These are phyloP conservation scores for Chunga burmeisteri DNA, from an alignment of 2,113 vertebrate genomes.

Conservation along the genomic window DNA sequence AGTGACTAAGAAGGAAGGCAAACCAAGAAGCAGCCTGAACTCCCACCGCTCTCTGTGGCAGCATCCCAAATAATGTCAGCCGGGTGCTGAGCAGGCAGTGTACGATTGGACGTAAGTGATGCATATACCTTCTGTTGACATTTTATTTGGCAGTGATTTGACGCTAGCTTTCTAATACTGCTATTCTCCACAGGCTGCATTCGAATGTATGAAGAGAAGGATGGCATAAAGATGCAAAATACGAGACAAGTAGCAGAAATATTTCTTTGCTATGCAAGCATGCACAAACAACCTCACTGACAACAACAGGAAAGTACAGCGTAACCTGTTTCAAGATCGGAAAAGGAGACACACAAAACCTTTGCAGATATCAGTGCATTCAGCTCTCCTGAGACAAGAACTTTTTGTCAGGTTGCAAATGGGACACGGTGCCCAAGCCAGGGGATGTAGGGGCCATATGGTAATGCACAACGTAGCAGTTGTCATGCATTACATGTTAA, in stretches of 20 bases:
- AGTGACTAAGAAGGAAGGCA: background rate
- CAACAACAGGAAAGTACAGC: background rate
- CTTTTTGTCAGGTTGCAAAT: background rate
- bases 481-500: background rate
- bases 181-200: background rate
- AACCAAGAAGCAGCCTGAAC: background rate
- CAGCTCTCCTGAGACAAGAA: background rate
- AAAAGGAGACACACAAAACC: background rate
- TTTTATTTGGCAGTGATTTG: constrained; percentile 49
- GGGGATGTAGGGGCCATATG: background rate
- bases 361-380: background rate
- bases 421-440: background rate
- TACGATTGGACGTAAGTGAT: background rate
- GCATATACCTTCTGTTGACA: constrained; percentile 53
- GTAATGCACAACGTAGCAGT: background rate
- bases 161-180: constrained; percentile 18
- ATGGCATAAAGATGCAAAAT: constrained; percentile 15
- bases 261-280: background rate
- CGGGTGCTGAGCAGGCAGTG: constrained; percentile 27
- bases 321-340: background rate
- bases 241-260: background rate
- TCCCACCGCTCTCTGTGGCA: constrained; percentile 35
- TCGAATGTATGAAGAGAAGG: constrained; percentile 3
- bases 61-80: constrained; percentile 28
- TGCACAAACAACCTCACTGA: background rate